These are phyloP conservation scores for Steromphala cineraria DNA, from an alignment of 2,888 invertebrate genomes.

Conservation along the genomic window DNA sequence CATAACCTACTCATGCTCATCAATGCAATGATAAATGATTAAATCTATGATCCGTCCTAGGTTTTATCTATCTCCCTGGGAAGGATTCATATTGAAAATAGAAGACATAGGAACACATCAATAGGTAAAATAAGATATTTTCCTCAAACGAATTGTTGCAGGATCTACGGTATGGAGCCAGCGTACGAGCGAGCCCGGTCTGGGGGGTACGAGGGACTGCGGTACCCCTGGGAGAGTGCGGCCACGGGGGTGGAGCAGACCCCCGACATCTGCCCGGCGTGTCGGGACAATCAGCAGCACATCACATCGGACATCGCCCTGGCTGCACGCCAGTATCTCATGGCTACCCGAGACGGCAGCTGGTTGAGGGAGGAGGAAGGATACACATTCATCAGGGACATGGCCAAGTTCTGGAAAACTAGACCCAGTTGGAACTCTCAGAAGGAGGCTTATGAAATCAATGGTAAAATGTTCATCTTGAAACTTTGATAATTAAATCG, in stretches of 20 bases:
- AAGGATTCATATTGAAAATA: too few species aligned
- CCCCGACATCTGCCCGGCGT: conserved; percentile 34
- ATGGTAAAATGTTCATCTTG: conserved; percentile 41
- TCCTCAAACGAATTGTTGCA: too few species aligned
- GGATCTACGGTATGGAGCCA: conserved; percentile 18
- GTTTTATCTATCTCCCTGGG: too few species aligned
- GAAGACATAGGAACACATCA: too few species aligned
- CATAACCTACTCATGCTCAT: too few species aligned
- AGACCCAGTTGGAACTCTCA: conserved; percentile 46
- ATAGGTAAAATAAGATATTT: too few species aligned
- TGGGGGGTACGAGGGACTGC: conserved; percentile 39
- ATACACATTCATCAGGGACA: conserved; percentile 58
- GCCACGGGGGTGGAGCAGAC: conserved; percentile 51
- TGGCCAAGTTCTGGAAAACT: conserved; percentile 67
- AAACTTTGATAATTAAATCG: neutral
- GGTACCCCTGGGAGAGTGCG: conserved; percentile 59
- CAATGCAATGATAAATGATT: too few species aligned
- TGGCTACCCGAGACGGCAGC: conserved; percentile 62
- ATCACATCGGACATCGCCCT: conserved; percentile 68
- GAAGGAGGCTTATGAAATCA: conserved; percentile 60
- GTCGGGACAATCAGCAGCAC: conserved; percentile 47
- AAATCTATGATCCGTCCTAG: too few species aligned
- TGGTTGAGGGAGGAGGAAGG: conserved; percentile 54
- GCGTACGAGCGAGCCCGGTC: conserved; percentile 42
- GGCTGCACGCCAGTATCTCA: conserved; percentile 66